Evolutionary conservation across 2,113 vertebrate genomes (phyloP), one percentile per base, ranked within the genome.

Genomic region (Hiodon alosoides): DNA sequence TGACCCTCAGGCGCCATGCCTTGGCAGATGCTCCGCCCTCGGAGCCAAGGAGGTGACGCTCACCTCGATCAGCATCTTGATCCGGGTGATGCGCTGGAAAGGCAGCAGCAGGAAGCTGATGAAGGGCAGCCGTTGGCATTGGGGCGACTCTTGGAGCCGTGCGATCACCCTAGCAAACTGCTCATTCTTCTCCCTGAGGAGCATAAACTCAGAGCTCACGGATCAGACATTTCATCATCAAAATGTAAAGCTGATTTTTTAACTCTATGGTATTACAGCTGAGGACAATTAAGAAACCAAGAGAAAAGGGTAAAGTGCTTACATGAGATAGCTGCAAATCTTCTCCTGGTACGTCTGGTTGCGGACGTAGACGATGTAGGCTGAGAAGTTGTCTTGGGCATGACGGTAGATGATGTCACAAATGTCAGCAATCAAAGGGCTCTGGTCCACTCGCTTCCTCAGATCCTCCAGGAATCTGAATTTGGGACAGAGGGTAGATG

Each of bases 341-440:
- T 91, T 89, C 72, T 93, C 91, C 79, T 93, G 92, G 55, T 93
- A 93, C 9, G 88, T 81, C 77, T 93, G 91, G 83, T 93, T 92
- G 9, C 91, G 83, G 16, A 93, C 90, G 0, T 93, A 93, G 55
- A 92, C 90, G 17, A 89, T 86, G 31, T 92, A 93, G 64, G 90
- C 88, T 0, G 86, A 83, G 81, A 93, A 93, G 75, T 86, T 79
- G 2, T 86, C 82, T 17, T 86, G 77, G 0, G 91, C 89, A 0
- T 93, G 90, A 7, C 76, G 52, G 3, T 88, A 80, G 68, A 93
- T 91, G 64, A 93, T 89, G 7, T 93, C 91, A 67, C 91, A 92
- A 58, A 93, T 78, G 51, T 93, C 91, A 0, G 80, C 81, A 73
- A 93, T 93, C 66, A 88, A 79, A 0, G 91, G 83, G 7, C 79